These are phyloP conservation scores for Conus canariensis DNA, from an alignment of 2,888 invertebrate species.

Conservation along the genomic window DNA sequence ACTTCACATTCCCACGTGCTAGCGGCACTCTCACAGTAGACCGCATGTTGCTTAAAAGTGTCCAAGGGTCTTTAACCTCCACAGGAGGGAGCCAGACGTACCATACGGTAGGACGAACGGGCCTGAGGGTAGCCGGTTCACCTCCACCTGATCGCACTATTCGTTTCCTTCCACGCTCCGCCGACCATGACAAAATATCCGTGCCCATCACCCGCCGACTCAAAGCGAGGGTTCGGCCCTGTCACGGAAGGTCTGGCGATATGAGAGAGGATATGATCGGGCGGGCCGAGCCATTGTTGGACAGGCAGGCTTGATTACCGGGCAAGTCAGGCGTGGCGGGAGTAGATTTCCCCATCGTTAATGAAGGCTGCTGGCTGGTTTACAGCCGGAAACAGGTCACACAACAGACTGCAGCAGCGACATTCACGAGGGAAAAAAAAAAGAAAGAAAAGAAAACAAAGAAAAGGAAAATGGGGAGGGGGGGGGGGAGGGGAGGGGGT, in stretches of 20 bases:
- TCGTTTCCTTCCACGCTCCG: neutral
- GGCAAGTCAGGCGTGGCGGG: neutral
- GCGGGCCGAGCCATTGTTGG: neutral
- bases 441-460: too few relatives aligned
- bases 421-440: too few relatives aligned
- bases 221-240: too few relatives aligned
- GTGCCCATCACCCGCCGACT: neutral
- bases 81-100: too few relatives aligned
- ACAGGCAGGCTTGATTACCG: neutral
- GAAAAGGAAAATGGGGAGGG: neutral
- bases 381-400: neutral
- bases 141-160: too few relatives aligned
- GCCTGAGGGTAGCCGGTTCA: too few relatives aligned
- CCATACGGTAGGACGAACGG: too few relatives aligned
- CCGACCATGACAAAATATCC: constrained; percentile 12
- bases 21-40: too few relatives aligned
- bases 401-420: neutral
- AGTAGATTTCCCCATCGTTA: neutral
- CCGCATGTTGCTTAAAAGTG: too few relatives aligned
- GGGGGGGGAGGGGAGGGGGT: neutral
- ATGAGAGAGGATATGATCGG: constrained; percentile 3
- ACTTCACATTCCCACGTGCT: too few relatives aligned
- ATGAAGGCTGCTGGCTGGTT: neutral
- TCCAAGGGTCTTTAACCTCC: too few relatives aligned
- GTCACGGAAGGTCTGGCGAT: neutral